These are phyloP conservation scores for Borostomias antarcticus DNA, from an alignment of 2,797 vertebrate genomes.

Conservation along the genomic window DNA sequence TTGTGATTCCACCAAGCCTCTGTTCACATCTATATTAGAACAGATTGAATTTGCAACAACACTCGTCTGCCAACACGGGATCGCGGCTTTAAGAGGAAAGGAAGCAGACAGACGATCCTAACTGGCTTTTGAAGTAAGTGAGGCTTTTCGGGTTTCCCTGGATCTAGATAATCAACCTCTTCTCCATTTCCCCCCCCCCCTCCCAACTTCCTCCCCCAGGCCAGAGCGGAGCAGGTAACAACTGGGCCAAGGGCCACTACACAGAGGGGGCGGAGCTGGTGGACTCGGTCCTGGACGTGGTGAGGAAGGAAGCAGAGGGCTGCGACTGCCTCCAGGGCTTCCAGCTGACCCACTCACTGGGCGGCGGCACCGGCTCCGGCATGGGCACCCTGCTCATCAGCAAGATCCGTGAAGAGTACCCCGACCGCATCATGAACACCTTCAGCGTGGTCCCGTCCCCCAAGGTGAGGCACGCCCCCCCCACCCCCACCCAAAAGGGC, in stretches of 20 bases:
- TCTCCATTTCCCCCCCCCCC: conserved; percentile 1
- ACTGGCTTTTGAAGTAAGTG: too few relatives aligned
- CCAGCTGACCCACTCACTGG: conserved; percentile 77
- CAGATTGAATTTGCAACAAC: too few relatives aligned
- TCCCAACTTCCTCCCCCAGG: conserved; percentile 67
- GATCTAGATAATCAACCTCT: too few relatives aligned
- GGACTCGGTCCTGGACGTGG: conserved; percentile 74
- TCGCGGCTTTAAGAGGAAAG: too few relatives aligned
- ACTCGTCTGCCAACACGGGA: too few relatives aligned
- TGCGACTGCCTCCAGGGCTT: conserved; percentile 78
- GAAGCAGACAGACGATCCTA: too few relatives aligned
- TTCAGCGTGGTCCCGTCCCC: conserved; percentile 85
- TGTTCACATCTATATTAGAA: too few relatives aligned
- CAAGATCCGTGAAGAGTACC: conserved; percentile 89
- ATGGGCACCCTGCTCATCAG: conserved; percentile 90
- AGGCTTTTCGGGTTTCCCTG: too few relatives aligned
- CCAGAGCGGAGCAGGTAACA: conserved; percentile 80
- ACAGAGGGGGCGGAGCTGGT: conserved; percentile 75
- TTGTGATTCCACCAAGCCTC: too few relatives aligned
- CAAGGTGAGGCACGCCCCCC: conserved; percentile 51
- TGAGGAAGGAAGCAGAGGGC: conserved; percentile 74
- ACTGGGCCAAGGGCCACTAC: conserved; percentile 82
- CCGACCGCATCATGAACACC: conserved; percentile 90
- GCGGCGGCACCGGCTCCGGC: conserved; percentile 86
- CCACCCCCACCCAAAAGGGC: too few relatives aligned